Conservation (phyloP, 2,113 vertebrate species). For the Calyptommatus sinebrachiatus region DNA sequence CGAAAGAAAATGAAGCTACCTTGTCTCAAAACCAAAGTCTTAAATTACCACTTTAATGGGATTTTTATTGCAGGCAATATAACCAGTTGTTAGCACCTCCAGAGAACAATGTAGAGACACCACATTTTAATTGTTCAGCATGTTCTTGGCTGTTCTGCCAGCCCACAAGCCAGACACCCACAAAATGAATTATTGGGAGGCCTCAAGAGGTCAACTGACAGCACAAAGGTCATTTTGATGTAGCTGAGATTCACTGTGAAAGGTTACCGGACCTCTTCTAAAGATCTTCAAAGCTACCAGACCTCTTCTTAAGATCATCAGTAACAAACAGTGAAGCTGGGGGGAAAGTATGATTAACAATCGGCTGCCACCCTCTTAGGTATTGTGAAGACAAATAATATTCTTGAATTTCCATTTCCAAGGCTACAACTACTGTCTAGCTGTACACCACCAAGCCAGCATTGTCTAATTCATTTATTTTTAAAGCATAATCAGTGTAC, state of each 20-base stretch:
- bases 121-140: background rate
- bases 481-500: no score
- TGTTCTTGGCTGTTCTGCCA: background rate
- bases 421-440: no score
- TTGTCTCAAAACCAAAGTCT: conserved; percentile 12
- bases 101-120: background rate
- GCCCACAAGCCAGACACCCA: background rate
- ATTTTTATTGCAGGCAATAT: conserved; percentile 19
- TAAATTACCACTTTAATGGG: conserved; percentile 15
- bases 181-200: background rate
- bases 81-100: conserved; percentile 10
- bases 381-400: background rate
- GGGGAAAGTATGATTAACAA: background rate
- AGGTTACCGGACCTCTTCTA: background rate
- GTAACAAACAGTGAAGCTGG: no score
- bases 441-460: no score
- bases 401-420: background rate
- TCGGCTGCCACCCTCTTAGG: no score
- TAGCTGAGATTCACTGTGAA: background rate
- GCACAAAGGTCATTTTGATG: background rate
- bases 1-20: background rate
- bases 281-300: no score
- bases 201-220: background rate
- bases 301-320: background rate
- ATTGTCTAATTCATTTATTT: no score